Percentiles rank a stretch among this genome's conserved stretches.
Conservation (phyloP, 53 echinoderm and acorn worm species). For the Astropecten irregularis region DNA sequence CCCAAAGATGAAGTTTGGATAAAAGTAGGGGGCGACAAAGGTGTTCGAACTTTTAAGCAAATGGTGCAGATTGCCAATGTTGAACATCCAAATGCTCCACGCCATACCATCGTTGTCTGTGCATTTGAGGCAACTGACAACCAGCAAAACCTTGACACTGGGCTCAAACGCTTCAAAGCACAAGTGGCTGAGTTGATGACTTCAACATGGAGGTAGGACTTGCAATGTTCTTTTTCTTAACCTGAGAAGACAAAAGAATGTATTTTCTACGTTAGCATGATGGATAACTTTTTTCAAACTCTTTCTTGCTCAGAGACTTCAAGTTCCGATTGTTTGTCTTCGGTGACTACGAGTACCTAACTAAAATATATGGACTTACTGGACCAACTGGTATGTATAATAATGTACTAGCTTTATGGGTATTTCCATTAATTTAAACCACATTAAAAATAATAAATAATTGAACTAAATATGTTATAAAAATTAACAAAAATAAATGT, state of each 20-base stretch:
- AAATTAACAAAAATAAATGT: neutral
- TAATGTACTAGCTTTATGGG: neutral
- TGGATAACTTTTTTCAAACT: neutral
- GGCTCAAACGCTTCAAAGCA: too few species aligned
- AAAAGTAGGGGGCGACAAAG: constrained; percentile 32
- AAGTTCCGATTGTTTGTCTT: constrained; percentile 17
- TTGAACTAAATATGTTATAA: neutral
- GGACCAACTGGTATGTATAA: constrained; percentile 25
- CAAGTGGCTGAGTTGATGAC: constrained; percentile 23
- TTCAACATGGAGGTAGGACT: neutral
- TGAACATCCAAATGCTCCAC: constrained; percentile 3
- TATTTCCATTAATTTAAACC: neutral
- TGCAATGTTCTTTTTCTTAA: neutral
- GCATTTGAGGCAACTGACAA: constrained; percentile 12
- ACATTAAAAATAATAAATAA: too few species aligned
- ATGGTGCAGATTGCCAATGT: constrained; percentile 44
- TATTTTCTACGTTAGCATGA: neutral
- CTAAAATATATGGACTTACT: constrained; percentile 24
- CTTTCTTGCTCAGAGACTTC: neutral
- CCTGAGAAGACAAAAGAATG: neutral
- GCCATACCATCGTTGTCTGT: neutral
- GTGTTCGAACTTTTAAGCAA: constrained; percentile 36
- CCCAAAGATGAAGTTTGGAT: constrained; percentile 20
- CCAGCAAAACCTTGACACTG: constrained; percentile 12
- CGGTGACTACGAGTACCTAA: constrained; percentile 51